Conservation (phyloP, 1,140 invertebrate genomes). For the Lordiphosa stackelbergi region DNA sequence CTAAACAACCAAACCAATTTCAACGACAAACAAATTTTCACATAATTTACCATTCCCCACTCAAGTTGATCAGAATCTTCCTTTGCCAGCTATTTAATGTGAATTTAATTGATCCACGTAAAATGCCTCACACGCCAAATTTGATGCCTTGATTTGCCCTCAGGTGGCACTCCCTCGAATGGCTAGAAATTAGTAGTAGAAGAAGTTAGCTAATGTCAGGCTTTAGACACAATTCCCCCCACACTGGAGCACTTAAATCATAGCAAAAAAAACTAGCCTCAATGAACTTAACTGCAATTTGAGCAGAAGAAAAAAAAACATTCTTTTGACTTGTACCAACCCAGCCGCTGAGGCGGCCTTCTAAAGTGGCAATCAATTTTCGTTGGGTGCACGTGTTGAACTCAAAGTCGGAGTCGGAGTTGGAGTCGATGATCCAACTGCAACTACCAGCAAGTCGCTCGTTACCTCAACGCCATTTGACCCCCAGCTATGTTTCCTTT, state of each 20-base stretch:
- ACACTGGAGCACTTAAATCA: constrained; percentile 22
- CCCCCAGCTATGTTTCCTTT: constrained; percentile 65
- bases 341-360: constrained; percentile 53
- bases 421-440: constrained; percentile 46
- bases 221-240: constrained; percentile 14
- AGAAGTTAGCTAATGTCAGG: constrained; percentile 51
- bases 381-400: constrained; percentile 52
- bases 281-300: constrained; percentile 45
- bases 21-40: constrained; percentile 5
- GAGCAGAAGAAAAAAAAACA: constrained; percentile 27
- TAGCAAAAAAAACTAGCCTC: constrained; percentile 24
- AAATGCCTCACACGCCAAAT: constrained; percentile 24
- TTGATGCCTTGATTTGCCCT: constrained; percentile 48
- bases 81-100: constrained; percentile 34
- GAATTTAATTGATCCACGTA: constrained; percentile 59
- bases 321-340: constrained; percentile 61
- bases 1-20: too few species aligned
- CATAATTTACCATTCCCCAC: constrained; percentile 1
- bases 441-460: constrained; percentile 26
- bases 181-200: background rate
- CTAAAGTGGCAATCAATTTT: constrained; percentile 71
- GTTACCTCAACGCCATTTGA: constrained; percentile 71
- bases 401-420: constrained; percentile 31
- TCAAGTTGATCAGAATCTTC: constrained; percentile 3
- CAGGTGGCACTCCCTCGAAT: constrained; percentile 43